Percentiles rank a stretch among this genome's conserved stretches.
These are phyloP conservation scores for Thumatha senex DNA, from an alignment of 2,888 invertebrate species.

Conservation along the genomic window DNA sequence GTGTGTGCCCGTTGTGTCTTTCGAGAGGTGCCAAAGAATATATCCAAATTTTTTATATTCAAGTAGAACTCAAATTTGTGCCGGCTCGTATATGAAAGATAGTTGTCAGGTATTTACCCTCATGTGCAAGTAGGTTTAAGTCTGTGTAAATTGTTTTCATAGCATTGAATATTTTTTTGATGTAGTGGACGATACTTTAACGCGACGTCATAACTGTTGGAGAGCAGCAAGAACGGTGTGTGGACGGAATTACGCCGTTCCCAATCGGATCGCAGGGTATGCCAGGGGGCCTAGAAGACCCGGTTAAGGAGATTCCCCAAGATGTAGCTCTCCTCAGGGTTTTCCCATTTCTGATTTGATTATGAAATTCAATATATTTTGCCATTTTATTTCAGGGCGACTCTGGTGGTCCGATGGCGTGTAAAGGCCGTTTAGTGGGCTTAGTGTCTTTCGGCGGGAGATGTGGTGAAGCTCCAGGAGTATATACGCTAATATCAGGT, in stretches of 20 bases:
- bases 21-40: background rate
- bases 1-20: conserved; percentile 10
- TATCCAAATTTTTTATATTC: background rate
- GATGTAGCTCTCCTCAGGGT: no score
- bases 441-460: conserved; percentile 41
- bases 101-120: conserved; percentile 13
- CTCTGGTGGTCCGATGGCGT: conserved; percentile 50
- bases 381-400: conserved; percentile 37
- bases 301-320: no score
- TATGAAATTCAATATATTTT: no score
- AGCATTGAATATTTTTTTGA: background rate
- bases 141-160: background rate
- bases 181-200: no score
- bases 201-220: no score
- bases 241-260: no score
- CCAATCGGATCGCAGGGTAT: no score
- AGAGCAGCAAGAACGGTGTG: no score
- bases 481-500: conserved; percentile 28
- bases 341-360: no score
- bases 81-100: conserved; percentile 6
- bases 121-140: background rate
- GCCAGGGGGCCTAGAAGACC: no score
- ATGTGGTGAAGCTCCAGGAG: conserved; percentile 43
- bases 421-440: conserved; percentile 41
- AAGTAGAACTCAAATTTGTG: conserved; percentile 9